A percentile compares a stretch with the other conserved stretches of the same genome.
Conservation (phyloP, 2,113 vertebrate species). For the Macaca fascicularis region DNA sequence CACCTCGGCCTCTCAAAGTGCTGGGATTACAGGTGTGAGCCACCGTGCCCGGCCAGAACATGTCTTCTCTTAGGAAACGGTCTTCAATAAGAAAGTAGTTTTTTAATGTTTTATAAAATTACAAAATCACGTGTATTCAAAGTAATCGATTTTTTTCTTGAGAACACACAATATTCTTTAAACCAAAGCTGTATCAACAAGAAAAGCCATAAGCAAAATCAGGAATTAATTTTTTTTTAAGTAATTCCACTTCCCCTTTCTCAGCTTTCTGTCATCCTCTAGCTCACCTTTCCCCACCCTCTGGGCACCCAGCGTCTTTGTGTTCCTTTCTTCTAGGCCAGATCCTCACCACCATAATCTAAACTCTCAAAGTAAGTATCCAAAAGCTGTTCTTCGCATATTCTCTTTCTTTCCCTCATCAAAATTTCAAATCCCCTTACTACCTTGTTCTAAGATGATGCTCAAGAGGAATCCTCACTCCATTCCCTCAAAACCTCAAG, state of each 20-base stretch:
- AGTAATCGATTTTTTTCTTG: not conserved
- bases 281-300: not conserved
- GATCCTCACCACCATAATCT: not conserved
- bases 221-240: not conserved
- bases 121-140: slow-evolving; percentile 2
- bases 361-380: not conserved
- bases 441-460: not conserved
- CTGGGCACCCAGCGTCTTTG: not conserved
- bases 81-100: not conserved
- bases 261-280: not conserved
- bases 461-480: not conserved
- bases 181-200: not conserved
- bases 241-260: not conserved
- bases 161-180: not conserved
- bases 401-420: not conserved
- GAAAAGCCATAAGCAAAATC: not conserved
- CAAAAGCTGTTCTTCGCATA: not conserved
- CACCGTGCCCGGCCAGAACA: not conserved
- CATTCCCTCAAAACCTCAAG: not conserved
- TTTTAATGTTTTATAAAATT: slow-evolving; percentile 17
- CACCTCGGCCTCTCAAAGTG: too few relatives aligned
- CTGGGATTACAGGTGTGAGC: too few relatives aligned
- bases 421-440: not conserved
- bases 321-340: not conserved
- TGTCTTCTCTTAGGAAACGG: not conserved